Conservation (phyloP, 2,113 vertebrate species). For the Gracilinanus agilis region DNA sequence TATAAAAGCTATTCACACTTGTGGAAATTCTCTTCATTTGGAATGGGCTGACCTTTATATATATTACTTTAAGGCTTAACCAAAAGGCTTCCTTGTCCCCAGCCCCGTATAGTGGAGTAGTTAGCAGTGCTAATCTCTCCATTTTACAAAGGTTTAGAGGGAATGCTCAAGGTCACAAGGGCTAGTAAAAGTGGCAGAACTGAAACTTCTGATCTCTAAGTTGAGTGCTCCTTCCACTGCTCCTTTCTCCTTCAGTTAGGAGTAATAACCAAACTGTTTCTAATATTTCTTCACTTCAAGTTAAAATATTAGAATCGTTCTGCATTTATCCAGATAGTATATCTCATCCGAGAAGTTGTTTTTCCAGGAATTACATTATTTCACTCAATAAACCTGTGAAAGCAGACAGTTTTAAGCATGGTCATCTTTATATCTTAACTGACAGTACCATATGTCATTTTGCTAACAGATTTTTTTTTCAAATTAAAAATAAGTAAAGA, state of each 20-base stretch:
- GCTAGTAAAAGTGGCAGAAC: background rate
- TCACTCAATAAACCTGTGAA: conserved; percentile 71
- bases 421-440: background rate
- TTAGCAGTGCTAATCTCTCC: background rate
- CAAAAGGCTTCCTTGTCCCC: background rate
- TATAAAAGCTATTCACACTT: background rate
- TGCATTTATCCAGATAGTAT: background rate
- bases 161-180: background rate
- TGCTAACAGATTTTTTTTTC: background rate
- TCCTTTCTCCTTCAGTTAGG: too few relatives aligned
- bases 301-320: conserved; percentile 3
- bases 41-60: background rate
- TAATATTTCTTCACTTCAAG: background rate
- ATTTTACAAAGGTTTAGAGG: background rate
- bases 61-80: background rate
- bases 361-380: background rate
- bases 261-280: conserved; percentile 5
- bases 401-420: background rate
- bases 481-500: background rate
- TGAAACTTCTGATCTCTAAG: background rate
- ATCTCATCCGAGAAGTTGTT: conserved; percentile 10
- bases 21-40: background rate
- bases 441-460: background rate
- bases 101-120: background rate
- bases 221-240: background rate